Conservation (phyloP, 2,113 vertebrate genomes). For the Elaphurus davidianus region DNA sequence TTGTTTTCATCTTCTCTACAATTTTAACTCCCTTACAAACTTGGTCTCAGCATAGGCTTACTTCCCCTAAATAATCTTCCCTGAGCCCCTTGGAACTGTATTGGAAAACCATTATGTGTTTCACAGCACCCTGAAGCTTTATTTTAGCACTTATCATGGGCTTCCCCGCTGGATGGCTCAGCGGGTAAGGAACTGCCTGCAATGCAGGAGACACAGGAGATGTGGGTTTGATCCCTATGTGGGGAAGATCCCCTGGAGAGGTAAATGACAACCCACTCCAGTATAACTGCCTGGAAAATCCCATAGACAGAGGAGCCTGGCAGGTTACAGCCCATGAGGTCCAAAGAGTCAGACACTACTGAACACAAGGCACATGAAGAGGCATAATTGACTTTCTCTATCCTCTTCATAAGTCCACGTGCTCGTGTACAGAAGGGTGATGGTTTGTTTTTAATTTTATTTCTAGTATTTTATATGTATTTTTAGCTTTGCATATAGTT, state of each 20-base stretch:
- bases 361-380: background rate
- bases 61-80: background rate
- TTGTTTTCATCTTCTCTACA: background rate
- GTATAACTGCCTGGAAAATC: background rate
- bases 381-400: background rate
- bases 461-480: background rate
- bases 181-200: background rate
- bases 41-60: background rate
- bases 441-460: background rate
- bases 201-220: background rate
- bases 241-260: background rate
- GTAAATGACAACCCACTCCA: background rate
- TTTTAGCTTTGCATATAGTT: background rate
- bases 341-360: background rate
- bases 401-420: background rate
- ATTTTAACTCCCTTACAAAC: background rate
- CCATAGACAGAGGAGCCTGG: background rate
- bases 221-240: background rate
- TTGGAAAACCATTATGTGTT: background rate
- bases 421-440: background rate
- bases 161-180: background rate
- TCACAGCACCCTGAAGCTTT: background rate
- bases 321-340: background rate
- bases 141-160: background rate
- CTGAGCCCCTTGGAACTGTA: background rate